phyloP scores from a whole-genome alignment of 64 coral and sea anemone species.

The Stichodactyla mertensii region DNA sequence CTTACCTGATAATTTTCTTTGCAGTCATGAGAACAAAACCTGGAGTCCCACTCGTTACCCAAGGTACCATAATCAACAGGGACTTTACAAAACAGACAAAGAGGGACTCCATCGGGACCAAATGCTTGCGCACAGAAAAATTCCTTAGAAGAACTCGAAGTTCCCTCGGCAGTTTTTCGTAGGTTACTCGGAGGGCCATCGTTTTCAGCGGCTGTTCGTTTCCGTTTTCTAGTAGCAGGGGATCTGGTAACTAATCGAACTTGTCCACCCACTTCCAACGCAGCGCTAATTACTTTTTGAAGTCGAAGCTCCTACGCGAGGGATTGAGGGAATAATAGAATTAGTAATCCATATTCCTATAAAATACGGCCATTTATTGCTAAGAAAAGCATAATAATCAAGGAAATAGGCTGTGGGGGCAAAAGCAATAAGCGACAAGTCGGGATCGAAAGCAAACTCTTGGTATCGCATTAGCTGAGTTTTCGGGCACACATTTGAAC shows the following conservation, averaged over 20 bases:
- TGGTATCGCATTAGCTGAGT: too few relatives aligned
- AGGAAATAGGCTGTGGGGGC: too few relatives aligned
- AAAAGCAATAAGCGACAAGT: too few relatives aligned
- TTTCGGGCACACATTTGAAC: too few relatives aligned
- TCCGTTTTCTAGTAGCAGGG: not conserved
- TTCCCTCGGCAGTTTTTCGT: not conserved
- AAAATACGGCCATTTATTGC: too few relatives aligned
- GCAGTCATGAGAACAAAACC: conserved; percentile 71
- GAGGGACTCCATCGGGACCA: conserved; percentile 35
- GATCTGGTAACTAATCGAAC: conserved; percentile 19
- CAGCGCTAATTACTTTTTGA: conserved; percentile 10
- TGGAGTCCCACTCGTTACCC: conserved; percentile 42
- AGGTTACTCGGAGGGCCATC: not conserved
- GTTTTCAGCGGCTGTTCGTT: not conserved
- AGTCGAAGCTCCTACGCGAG: conserved; percentile 24
- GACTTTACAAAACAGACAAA: conserved; percentile 56
- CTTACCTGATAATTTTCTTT: conserved; percentile 74
- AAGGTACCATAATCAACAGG: conserved; percentile 36
- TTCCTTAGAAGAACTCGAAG: not conserved
- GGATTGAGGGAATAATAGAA: too few relatives aligned
- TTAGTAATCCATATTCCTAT: too few relatives aligned
- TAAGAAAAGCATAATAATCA: too few relatives aligned
- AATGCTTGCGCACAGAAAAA: conserved; percentile 48
- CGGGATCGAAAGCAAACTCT: too few relatives aligned
- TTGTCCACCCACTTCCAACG: conserved; percentile 36